Evolutionary conservation across 2,113 vertebrate genomes (phyloP).

Genomic region (Trematocara unimaculatum): DNA sequence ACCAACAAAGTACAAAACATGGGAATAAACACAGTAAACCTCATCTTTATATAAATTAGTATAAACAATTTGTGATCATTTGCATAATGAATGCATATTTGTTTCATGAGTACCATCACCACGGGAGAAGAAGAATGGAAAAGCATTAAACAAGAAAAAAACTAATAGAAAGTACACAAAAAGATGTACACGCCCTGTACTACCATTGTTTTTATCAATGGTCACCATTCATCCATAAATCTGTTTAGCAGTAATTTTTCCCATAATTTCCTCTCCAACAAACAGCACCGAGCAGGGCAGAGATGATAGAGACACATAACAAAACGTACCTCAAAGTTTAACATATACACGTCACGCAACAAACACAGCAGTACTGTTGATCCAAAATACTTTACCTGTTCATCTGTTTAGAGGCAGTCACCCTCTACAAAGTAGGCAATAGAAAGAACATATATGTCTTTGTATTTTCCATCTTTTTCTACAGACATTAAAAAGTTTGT

Average conservation of each 20-base stretch:
- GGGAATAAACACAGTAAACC: neutral
- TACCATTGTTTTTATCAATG: neutral
- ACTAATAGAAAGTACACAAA: neutral
- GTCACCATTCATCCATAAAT: neutral
- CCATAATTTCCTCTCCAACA: neutral
- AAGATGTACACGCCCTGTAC: neutral
- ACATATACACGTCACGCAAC: neutral
- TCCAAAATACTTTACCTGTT: neutral
- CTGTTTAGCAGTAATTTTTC: neutral
- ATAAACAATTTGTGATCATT: neutral
- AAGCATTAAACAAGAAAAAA: neutral
- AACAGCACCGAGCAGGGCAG: neutral
- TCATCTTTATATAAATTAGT: neutral
- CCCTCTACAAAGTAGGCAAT: neutral
- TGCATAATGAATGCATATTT: neutral
- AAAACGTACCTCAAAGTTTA: neutral
- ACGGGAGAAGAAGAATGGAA: neutral
- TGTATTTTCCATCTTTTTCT: neutral
- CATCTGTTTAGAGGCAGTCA: neutral
- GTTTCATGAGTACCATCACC: neutral
- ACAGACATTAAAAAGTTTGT: neutral
- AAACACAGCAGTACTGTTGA: neutral
- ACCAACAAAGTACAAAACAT: neutral
- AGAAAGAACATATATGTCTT: neutral
- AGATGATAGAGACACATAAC: neutral